Base-by-base conservation (phyloP, 2,888 invertebrate genomes). In the Ophion ellenae region DNA sequence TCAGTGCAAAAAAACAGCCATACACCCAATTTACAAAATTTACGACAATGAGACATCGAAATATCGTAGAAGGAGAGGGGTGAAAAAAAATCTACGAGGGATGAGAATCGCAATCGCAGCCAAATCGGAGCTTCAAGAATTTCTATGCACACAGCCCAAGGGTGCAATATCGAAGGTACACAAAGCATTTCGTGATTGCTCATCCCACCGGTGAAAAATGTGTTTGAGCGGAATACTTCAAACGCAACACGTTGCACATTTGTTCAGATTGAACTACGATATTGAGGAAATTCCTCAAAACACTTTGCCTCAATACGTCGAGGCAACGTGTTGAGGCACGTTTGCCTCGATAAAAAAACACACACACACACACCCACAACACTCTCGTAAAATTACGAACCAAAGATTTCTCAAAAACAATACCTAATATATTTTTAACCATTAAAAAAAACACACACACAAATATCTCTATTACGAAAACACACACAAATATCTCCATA, bases 31-130 rank as follows among this genome's bases (percentile, higher is more conserved):
- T 59, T 24, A 40, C 40, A 24, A 64, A 24, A 61, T 59, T 61
- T 24, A 61, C 17, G 14, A 74, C 59, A 59, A 20, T 7, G 14
- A 61, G 61, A 74, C 61, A 61, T 61, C 40, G 24, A 61, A 14
- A 73, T 2, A 40, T 59, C n/a, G 59, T 57, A n/a, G 28, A 57
- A 17, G 10, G 17, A 57, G 53, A 17, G 24, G 14, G 5, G 2
- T 28, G 17, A 53, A 47, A 28, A 3, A n/a, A 71, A 57, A 17
- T 47, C 14, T 47, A 47, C 47, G 47, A 2, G 11, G 47, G 11
- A 61, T 20, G 61, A 61, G 20, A 20, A 10, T 61, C 61, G 61
- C 61, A 61, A 61, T 61, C 24, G 61, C 61, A 61, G 61, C 61
- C 61, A 61, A 61, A 61, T 61, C 24, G n/a, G 20, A 24, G 61